Base-by-base conservation (phyloP, 2,888 invertebrate genomes). In the Eupeodes latifasciatus region DNA sequence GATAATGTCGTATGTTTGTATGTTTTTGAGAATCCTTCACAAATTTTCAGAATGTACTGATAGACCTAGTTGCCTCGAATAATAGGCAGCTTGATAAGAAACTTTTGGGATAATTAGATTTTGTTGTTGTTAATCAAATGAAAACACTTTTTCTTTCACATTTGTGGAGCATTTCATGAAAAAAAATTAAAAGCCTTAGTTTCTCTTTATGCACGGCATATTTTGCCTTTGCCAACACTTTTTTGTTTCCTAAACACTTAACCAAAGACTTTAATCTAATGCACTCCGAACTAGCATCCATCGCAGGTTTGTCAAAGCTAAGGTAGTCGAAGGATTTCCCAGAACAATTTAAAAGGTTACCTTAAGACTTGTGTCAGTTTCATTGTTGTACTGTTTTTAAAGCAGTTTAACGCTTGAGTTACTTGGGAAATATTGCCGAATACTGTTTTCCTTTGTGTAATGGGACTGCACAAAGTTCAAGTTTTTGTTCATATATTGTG, bases 181-280 rank as follows among this genome's bases (percentile, higher is more conserved):
- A n/a, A n/a, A n/a, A n/a, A n/a, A n/a, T n/a, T n/a, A 66, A 66
- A 66, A 19, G 64, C 64, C 44, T 64, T 64, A 47, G 64, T 66
- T 66, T 47, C 64, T 12, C 47, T 66, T 47, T 47, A 66, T 47
- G 64, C 7, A 66, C 16, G 1, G 40, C n/a, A 62, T 16, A 62
- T 62, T 62, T 62, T 16, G 62, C 62, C 62, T 44, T 62, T 10
- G 16, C 10, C 5, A 62, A 44, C 10, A 44, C 62, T 62, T 62
- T 62, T 62, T 62, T 44, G n/a, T 16, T 62, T 40, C 36, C 61
- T n/a, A n/a, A n/a, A 40, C 61, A 61, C 36, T 61, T 61, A 61
- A 61, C 36, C 10, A 62, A n/a, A 10, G 40, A 40, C n/a, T n/a
- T n/a, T n/a, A n/a, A n/a, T n/a, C n/a, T n/a, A n/a, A n/a, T n/a